Evolutionary conservation across 1,140 invertebrate genomes (phyloP).

Genomic region (Drosophila micromelanica): DNA sequence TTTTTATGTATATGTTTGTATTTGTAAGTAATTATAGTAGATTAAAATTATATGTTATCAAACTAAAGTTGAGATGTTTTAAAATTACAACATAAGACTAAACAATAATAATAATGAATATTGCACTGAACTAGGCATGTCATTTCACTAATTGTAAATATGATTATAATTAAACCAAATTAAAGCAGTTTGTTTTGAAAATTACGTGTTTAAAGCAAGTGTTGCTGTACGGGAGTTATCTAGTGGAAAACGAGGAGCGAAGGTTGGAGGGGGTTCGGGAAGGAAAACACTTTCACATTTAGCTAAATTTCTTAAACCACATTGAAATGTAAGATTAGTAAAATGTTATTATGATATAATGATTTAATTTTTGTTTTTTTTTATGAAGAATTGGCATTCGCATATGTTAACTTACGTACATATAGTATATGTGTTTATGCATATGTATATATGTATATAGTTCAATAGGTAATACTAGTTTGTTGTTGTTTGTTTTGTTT

Average conservation of each 20-base stretch:
- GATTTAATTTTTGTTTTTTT: conserved; percentile 40
- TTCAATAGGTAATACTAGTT: conserved; percentile 79
- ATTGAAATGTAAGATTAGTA: conserved; percentile 74
- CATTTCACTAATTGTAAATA: conserved; percentile 66
- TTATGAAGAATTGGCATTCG: conserved; percentile 73
- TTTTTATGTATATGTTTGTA: conserved; percentile 5
- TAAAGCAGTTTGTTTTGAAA: conserved; percentile 54
- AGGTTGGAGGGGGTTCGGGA: neutral
- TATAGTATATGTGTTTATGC: conserved; percentile 16
- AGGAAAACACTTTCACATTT: conserved; percentile 68
- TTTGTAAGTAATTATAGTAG: neutral
- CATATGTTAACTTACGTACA: conserved; percentile 62
- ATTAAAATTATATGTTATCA: conserved; percentile 40
- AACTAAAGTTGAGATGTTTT: conserved; percentile 47
- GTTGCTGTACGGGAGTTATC: conserved; percentile 5
- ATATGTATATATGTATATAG: conserved; percentile 45
- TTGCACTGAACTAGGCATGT: conserved; percentile 78
- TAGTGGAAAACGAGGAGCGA: conserved; percentile 2
- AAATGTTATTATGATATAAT: conserved; percentile 71
- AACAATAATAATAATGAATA: conserved; percentile 64
- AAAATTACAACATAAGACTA: conserved; percentile 46
- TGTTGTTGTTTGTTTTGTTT: conserved; percentile 58
- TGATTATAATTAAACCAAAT: conserved; percentile 56
- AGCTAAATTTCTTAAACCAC: conserved; percentile 76
- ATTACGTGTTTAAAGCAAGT: conserved; percentile 32